Conservation (phyloP, 92 coral and sea anemone genomes). For the Siderastrea siderea region DNA sequence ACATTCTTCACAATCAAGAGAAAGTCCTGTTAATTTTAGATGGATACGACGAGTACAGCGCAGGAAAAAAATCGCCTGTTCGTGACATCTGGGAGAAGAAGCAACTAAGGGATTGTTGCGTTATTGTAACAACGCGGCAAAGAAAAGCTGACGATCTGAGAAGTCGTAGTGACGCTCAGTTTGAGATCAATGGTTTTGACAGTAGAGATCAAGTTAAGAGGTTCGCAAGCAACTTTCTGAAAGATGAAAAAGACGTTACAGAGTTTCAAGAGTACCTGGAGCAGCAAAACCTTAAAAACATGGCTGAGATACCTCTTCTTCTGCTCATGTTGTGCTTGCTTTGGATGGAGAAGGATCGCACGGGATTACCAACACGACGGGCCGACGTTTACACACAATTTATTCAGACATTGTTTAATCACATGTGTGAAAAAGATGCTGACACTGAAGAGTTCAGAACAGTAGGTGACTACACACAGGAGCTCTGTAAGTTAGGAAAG, state of each 20-base stretch:
- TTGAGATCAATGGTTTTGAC: background rate
- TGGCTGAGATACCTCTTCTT: slow-evolving; percentile 24
- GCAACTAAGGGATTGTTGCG: background rate
- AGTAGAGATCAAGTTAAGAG: background rate
- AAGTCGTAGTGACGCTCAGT: background rate
- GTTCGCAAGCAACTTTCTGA: background rate
- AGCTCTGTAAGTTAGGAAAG: background rate
- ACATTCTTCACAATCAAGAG: slow-evolving; percentile 3
- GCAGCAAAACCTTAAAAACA: background rate
- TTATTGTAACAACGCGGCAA: slow-evolving; percentile 7
- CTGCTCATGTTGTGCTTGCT: background rate
- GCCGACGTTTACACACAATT: background rate
- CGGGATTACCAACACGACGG: background rate
- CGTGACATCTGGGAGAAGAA: background rate
- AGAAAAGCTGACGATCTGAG: background rate
- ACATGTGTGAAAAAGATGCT: background rate
- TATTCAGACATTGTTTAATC: background rate
- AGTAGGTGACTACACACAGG: background rate
- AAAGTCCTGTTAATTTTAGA: slow-evolving; percentile 4
- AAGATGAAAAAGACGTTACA: background rate
- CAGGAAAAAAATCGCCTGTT: background rate
- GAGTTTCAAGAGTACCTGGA: background rate
- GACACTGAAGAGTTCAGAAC: background rate
- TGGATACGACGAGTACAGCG: slow-evolving; percentile 14
- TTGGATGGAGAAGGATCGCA: background rate